Evolutionary conservation across 1,140 invertebrate species (phyloP), one percentile per base, ranked within the genome.

Genomic region (Drosophila kepulauana): DNA sequence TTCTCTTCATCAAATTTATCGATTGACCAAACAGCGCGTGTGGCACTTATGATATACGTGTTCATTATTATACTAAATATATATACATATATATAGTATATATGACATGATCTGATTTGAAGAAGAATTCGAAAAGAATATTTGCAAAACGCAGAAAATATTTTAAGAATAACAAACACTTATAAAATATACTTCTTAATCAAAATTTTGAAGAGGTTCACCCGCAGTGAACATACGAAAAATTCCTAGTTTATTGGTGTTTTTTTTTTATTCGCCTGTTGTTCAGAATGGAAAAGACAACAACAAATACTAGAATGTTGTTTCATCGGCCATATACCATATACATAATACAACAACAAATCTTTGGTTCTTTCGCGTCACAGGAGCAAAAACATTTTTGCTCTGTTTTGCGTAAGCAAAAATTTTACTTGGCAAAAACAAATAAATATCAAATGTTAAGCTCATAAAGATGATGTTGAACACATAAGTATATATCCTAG

Each of bases 361-460:
- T 74, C 43, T 69, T 13, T 74, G 20, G 65, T 62, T 51, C 54
- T 65, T 69, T 75, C 68, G 75, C 84, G 82, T 86, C 82, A 86
- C 56, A 67, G 48, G 75, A 51, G 65, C 4, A 61, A 30, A 78
- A 71, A 75, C 28, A 74, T 73, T 82, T 71, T 79, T 62, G 51
- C 16, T 82, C 66, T 70, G 82, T 67, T 88, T 75, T 86, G 66
- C 82, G 82, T 82, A 87, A 86, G 82, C 82, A 86, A 74, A 79
- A 74, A 64, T 77, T 56, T 61, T 58, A 61, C 57, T 78, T 82
- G 69, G 76, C 72, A 67, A 77, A 71, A 86, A 79, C 84, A 86
- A 88, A 82, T 86, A 88, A 86, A 88, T 86, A 82, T 71, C 62
- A 65, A 76, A 86, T 79, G 74, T 82, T 82, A 86, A 88, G 69